These are phyloP conservation scores for Pollenia amentaria DNA, from an alignment of 2,888 invertebrate species.

Conservation along the genomic window DNA sequence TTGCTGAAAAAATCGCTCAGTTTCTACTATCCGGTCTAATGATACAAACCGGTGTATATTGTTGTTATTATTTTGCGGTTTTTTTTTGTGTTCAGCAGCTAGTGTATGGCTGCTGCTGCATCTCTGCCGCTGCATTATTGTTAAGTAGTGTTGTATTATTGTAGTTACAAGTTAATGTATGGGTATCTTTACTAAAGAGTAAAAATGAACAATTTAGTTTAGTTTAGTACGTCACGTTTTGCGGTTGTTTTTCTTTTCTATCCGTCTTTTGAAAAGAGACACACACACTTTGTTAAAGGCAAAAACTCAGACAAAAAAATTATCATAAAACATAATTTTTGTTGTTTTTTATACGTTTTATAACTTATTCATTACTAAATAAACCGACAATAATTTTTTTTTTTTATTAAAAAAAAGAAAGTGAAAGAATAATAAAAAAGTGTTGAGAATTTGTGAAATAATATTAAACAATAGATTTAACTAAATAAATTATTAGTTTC, in stretches of 20 bases:
- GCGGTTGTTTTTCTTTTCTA: conserved; percentile 73
- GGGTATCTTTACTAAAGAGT: conserved; percentile 63
- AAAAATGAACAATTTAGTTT: conserved; percentile 75
- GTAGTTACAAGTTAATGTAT: conserved; percentile 28
- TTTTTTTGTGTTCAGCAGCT: conserved; percentile 8
- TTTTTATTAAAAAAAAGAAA: conserved; percentile 13
- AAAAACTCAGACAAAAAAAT: conserved; percentile 31
- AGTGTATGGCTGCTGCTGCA: neutral
- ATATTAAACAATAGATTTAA: neutral
- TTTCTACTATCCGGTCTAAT: conserved; percentile 66
- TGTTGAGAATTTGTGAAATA: neutral
- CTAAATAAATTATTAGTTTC: neutral
- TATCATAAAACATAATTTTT: conserved; percentile 39
- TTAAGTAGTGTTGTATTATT: neutral
- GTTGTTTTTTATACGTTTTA: conserved; percentile 41
- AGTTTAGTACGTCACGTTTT: conserved; percentile 78
- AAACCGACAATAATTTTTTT: neutral
- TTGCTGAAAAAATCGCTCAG: conserved; percentile 35
- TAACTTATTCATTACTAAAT: conserved; percentile 9
- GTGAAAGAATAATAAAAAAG: neutral
- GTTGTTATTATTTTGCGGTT: conserved; percentile 28
- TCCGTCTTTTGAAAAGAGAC: conserved; percentile 33
- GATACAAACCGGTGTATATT: conserved; percentile 66
- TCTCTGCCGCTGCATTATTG: conserved; percentile 25
- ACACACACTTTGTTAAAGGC: conserved; percentile 27